Conservation (phyloP, 2,888 invertebrate genomes). For the Phanerotoma sp. region DNA sequence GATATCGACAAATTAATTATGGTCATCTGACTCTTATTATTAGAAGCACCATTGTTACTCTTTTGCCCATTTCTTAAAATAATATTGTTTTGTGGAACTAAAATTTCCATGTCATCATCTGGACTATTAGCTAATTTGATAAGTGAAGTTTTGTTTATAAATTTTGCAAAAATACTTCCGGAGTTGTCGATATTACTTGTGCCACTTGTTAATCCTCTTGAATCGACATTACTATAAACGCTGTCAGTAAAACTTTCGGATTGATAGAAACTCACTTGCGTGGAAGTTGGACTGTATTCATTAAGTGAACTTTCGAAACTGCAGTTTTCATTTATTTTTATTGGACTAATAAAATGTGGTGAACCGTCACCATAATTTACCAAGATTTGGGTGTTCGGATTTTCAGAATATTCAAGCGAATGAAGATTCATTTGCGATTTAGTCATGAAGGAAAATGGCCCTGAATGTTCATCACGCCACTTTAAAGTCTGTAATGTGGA, state of each 20-base stretch:
- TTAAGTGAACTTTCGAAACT: slow-evolving; percentile 41
- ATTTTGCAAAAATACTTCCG: slow-evolving; percentile 48
- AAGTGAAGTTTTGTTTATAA: slow-evolving; percentile 50
- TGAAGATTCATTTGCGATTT: slow-evolving; percentile 75
- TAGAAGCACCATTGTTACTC: slow-evolving; percentile 28
- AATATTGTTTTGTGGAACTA: slow-evolving; percentile 41
- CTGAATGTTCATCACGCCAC: slow-evolving; percentile 81
- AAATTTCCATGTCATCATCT: slow-evolving; percentile 32
- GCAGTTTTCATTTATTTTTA: slow-evolving; percentile 39
- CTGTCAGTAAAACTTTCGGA: slow-evolving; percentile 49
- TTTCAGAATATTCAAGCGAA: slow-evolving; percentile 42
- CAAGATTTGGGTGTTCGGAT: slow-evolving; percentile 38
- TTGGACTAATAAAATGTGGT: slow-evolving; percentile 45
- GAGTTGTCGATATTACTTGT: slow-evolving; percentile 41
- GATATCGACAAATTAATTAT: slow-evolving; percentile 40
- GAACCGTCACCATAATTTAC: slow-evolving; percentile 46
- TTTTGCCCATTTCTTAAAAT: slow-evolving; percentile 25
- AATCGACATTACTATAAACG: slow-evolving; percentile 45
- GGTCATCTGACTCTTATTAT: slow-evolving; percentile 43
- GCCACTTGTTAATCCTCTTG: slow-evolving; percentile 38
- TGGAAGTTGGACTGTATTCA: slow-evolving; percentile 45
- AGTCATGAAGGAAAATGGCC: slow-evolving; percentile 83
- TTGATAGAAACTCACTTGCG: slow-evolving; percentile 46
- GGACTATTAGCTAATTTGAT: slow-evolving; percentile 46
- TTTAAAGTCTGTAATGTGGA: slow-evolving; percentile 60